Conservation (phyloP, 2,113 vertebrate species). For the Cyanoderma ruficeps region DNA sequence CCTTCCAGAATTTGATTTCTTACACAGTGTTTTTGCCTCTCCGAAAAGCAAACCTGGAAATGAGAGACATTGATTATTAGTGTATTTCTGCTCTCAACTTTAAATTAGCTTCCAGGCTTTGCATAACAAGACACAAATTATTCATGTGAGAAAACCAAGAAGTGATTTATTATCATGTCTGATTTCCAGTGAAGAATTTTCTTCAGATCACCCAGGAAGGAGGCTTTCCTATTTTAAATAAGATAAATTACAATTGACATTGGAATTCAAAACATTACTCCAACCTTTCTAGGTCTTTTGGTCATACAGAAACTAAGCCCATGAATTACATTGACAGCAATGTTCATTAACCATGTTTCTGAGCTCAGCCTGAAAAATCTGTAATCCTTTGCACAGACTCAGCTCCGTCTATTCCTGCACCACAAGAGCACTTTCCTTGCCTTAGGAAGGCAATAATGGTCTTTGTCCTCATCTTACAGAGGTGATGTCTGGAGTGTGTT, state of each 20-base stretch:
- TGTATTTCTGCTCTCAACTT: constrained; percentile 22
- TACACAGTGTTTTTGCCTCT: not conserved
- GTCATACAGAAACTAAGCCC: not conserved
- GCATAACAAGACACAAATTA: constrained; percentile 44
- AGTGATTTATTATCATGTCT: constrained; percentile 57
- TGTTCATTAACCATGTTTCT: not conserved
- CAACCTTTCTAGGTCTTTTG: constrained; percentile 20
- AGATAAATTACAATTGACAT: constrained; percentile 55
- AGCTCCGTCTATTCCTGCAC: not conserved
- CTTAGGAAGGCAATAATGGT: not conserved
- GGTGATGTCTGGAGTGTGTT: not conserved
- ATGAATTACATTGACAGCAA: constrained; percentile 43
- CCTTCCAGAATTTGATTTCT: not conserved
- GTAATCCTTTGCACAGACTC: not conserved
- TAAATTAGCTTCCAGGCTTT: constrained; percentile 47
- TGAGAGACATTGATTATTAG: constrained; percentile 26
- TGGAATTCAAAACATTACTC: constrained; percentile 60
- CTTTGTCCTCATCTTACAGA: not conserved
- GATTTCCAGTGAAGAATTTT: constrained; percentile 31
- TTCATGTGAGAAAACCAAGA: constrained; percentile 33
- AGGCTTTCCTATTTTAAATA: constrained; percentile 46
- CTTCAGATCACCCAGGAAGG: not conserved
- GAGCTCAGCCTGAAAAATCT: not conserved
- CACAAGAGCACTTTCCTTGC: not conserved
- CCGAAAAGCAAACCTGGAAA: not conserved